phyloP scores from a whole-genome alignment of 2,888 invertebrate species.

The Sialis lutaria region DNA sequence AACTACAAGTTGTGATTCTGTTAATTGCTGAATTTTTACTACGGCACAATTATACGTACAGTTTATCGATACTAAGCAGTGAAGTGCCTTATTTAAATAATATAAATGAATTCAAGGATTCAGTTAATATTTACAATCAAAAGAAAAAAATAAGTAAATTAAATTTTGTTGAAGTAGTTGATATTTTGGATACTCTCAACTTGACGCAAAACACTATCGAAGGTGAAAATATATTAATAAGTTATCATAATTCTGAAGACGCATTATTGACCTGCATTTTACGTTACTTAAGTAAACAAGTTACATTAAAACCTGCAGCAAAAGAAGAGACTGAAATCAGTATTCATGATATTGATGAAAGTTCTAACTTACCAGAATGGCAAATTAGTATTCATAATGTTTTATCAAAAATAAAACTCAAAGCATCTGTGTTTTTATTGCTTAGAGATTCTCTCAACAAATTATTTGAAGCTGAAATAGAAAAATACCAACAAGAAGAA shows the following conservation, averaged over 20 bases:
- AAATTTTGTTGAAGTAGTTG: conserved; percentile 25
- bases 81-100: conserved; percentile 37
- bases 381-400: background rate
- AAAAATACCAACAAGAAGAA: conserved; percentile 7
- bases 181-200: conserved; percentile 25
- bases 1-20: conserved; percentile 39
- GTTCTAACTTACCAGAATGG: background rate
- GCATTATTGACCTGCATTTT: conserved; percentile 15
- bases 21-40: conserved; percentile 41
- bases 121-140: too few species aligned
- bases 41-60: conserved; percentile 35
- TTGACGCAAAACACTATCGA: conserved; percentile 12
- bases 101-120: background rate
- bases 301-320: background rate
- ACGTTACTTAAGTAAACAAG: background rate
- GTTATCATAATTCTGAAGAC: conserved; percentile 11
- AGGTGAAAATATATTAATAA: conserved; percentile 10
- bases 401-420: background rate
- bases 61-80: conserved; percentile 39
- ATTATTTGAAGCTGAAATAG: conserved; percentile 1
- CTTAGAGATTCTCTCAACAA: background rate
- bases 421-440: background rate
- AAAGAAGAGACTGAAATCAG: background rate
- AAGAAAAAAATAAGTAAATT: background rate
- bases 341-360: background rate